phyloP scores from a whole-genome alignment of 2,113 vertebrate species.

The Platichthys stellatus region DNA sequence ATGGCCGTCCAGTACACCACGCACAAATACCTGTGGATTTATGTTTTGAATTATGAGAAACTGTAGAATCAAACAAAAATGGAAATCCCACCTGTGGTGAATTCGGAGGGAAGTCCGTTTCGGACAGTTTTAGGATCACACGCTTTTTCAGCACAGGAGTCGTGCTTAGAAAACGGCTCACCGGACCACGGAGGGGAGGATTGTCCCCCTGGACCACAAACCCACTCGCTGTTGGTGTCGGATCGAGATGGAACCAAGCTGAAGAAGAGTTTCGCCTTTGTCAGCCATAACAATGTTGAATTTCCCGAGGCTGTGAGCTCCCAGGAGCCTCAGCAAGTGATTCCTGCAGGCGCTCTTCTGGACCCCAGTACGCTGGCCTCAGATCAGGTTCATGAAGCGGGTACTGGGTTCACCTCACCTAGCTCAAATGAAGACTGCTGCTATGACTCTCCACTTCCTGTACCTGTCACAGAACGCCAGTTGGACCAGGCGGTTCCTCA shows the following conservation, averaged over 20 bases:
- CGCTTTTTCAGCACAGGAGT: conserved; percentile 31
- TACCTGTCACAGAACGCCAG: conserved; percentile 13
- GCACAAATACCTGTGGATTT: conserved; percentile 71
- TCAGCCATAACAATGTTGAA: background rate
- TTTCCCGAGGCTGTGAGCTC: background rate
- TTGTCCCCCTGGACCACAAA: conserved; percentile 16
- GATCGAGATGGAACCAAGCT: conserved; percentile 1
- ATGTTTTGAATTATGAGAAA: conserved; percentile 72
- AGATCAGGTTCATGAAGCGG: conserved; percentile 18
- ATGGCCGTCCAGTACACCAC: conserved; percentile 61
- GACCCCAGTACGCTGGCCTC: background rate
- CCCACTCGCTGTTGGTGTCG: background rate
- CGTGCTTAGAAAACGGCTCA: conserved; percentile 27
- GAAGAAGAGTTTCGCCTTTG: conserved; percentile 15
- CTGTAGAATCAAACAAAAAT: conserved; percentile 74
- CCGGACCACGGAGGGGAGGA: conserved; percentile 18
- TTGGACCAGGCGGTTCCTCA: background rate
- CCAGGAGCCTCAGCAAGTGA: conserved; percentile 24
- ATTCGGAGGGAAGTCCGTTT: conserved; percentile 62
- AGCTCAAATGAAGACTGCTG: conserved; percentile 5
- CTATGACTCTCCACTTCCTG: background rate
- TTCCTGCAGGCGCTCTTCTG: background rate
- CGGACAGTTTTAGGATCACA: conserved; percentile 38
- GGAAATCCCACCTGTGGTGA: conserved; percentile 73
- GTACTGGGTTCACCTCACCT: background rate